Evolutionary conservation across 2,797 vertebrate species (phyloP), one percentile per base, ranked within the genome.

Genomic region (Manis pentadactyla): DNA sequence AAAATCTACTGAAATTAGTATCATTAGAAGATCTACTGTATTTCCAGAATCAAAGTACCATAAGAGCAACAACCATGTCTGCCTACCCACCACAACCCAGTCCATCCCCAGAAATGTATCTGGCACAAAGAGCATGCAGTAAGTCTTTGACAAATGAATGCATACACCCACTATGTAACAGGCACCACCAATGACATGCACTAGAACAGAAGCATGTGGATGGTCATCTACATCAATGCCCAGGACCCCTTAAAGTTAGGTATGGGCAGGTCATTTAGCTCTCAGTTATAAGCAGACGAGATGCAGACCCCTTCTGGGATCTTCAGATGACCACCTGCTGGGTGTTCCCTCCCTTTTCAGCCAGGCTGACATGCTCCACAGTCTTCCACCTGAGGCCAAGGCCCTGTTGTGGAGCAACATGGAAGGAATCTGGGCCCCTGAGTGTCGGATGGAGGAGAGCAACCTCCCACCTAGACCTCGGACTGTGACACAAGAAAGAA

Each of bases 191-290:
- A 10, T 1, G 23, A 31, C 37, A 4, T 25, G 53, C 12, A 74
- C 37, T 6, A 7, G 49, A 59, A 74, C 13, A 14, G 19, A 66
- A 5, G 23, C 12, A 11, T n/a, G 5, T 0, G 3, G 31, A 29
- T 0, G 0, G 64, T 1, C 49, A 53, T 37, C 13, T 4, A 4
- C n/a, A n/a, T 0, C 68, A n/a, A 1, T 34, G 39, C 83, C 51
- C 29, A 2, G 59, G 3, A 0, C 5, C 49, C 7, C 21, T 1
- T 55, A 14, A 18, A 5, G 49, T 29, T 25, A 15, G 39, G 37
- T 18, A n/a, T 7, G 17, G 73, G 27, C 49, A 31, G 8, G 7
- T 34, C 66, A 23, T 10, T 4, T 49, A 51, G 27, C 1, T 53
- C 63, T 37, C 78, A 51, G 39, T 13, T 31, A 42, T 3, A 23